Evolutionary conservation across 1,140 invertebrate genomes (phyloP), one percentile per base, ranked within the genome.

Genomic region (Trichonephila clavata): DNA sequence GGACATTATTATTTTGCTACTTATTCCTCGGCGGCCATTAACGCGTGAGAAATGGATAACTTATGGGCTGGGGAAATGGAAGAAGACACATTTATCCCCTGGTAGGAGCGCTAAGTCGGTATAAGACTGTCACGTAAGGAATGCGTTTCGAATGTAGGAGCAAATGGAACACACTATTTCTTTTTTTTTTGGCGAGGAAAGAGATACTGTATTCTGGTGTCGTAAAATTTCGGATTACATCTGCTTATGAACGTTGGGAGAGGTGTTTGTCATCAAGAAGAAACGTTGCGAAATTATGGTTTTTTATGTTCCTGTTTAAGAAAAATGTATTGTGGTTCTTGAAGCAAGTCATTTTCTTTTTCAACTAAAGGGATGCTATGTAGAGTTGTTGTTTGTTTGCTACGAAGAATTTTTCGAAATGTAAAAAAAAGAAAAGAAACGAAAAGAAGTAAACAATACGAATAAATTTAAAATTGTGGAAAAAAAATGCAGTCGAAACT

Each of bases 21-120:
- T 86, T 86, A 32, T 61, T 77, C 71, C 71, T 32, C 16, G 27
- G 71, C 18, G 71, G 16, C 71, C 71, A 77, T 77, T 77, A 77
- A 77, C n/a, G 84, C 59, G 84, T 27, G 84, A 60, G 84, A 86
- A 86, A 60, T 86, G 84, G 57, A 84, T 60, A 61, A 86, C 24
- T 86, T 86, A 86, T 63, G 59, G n/a, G 27, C 24, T 24, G 24
- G 6, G 59, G 60, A 27, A 50, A 20, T 86, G 81, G 81, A n/a
- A 84, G 71, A 18, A 77, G 71, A 27, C 50, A 39, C 71, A 77
- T 77, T 32, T 77, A 77, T 77, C 71, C 71, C 32, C 18, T 32
- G 71, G 71, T 18, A 39, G 32, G 27, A 32, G 27, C 27, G 32
- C 71, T 77, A 77, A 77, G 71, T 77, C 77, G 77, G 32, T 43